A percentile compares a stretch with the other conserved stretches of the same genome.
Evolutionary conservation across 92 coral and sea anemone genomes (phyloP).

Genomic region (Paragorgia papillata): DNA sequence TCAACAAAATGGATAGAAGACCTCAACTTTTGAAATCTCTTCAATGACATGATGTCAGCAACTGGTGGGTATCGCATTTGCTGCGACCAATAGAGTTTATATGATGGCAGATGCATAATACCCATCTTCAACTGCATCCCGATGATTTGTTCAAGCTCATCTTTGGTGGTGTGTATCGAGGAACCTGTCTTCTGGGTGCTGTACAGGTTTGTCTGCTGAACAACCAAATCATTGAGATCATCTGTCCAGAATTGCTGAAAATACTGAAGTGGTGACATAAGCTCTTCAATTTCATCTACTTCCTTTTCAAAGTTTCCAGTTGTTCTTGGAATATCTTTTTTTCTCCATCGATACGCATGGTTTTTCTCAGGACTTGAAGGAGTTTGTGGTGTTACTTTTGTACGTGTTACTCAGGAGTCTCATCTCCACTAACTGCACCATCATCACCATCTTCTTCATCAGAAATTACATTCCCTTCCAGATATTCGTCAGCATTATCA

Average conservation of each 20-base stretch:
- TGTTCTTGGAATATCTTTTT: conserved; percentile 5
- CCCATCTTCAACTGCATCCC: conserved; percentile 48
- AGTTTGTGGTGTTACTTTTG: no score
- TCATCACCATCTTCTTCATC: no score
- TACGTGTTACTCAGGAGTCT: no score
- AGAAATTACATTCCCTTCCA: no score
- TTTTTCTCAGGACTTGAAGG: no score
- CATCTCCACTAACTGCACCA: no score
- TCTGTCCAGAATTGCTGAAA: no score
- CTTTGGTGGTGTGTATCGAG: conserved; percentile 18
- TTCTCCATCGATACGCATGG: conserved; percentile 21
- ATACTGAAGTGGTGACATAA: conserved; percentile 17
- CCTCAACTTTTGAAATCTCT: conserved; percentile 34
- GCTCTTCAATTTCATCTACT: conserved; percentile 15
- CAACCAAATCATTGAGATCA: no score
- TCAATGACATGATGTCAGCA: conserved; percentile 40
- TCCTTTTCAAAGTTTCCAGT: not conserved
- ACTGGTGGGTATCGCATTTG: conserved; percentile 11
- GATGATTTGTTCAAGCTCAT: conserved; percentile 13
- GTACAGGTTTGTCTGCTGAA: conserved; percentile 15
- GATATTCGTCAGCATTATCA: no score
- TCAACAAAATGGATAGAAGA: conserved; percentile 33
- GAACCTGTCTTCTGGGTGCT: conserved; percentile 31
- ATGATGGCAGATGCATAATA: conserved; percentile 22
- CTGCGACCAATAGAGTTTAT: conserved; percentile 27